These are phyloP conservation scores for Cydia amplana DNA, from an alignment of 1,140 invertebrate species.

Conservation along the genomic window DNA sequence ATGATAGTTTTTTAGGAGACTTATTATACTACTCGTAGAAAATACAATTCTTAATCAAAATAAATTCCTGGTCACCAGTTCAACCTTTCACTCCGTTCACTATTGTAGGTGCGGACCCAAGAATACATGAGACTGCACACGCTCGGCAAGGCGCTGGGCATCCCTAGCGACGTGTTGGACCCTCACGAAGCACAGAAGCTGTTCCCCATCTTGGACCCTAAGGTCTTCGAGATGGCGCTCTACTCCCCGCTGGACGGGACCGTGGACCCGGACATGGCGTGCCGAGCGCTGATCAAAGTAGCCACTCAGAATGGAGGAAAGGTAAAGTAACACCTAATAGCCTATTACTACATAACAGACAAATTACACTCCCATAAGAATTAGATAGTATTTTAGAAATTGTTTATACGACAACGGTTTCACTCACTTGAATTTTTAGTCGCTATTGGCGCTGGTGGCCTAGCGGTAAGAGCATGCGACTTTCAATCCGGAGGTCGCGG, in stretches of 20 bases:
- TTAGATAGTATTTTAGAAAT: too few species aligned
- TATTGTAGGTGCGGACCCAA: conserved; percentile 84
- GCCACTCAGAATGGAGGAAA: conserved; percentile 82
- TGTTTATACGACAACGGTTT: too few species aligned
- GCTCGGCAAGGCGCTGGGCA: conserved; percentile 86
- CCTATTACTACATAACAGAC: too few species aligned
- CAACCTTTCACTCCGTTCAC: background rate
- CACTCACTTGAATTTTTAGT: too few species aligned
- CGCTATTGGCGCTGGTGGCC: too few species aligned
- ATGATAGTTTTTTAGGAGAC: too few species aligned
- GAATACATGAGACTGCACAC: conserved; percentile 92
- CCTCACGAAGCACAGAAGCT: conserved; percentile 87
- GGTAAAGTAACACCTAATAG: conserved; percentile 70
- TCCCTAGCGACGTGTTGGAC: conserved; percentile 86
- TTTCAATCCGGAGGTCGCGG: too few species aligned
- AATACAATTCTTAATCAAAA: too few species aligned
- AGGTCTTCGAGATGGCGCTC: conserved; percentile 86
- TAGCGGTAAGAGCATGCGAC: too few species aligned
- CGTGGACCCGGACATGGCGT: conserved; percentile 90
- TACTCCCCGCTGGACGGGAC: conserved; percentile 91
- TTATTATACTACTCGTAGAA: too few species aligned
- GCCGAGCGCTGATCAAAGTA: conserved; percentile 85
- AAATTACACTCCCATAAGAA: too few species aligned
- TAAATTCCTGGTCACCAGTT: too few species aligned
- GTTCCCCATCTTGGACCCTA: conserved; percentile 89